These are phyloP conservation scores for Tretioscincus oriximinensis DNA, from an alignment of 2,113 vertebrate species.

Conservation along the genomic window DNA sequence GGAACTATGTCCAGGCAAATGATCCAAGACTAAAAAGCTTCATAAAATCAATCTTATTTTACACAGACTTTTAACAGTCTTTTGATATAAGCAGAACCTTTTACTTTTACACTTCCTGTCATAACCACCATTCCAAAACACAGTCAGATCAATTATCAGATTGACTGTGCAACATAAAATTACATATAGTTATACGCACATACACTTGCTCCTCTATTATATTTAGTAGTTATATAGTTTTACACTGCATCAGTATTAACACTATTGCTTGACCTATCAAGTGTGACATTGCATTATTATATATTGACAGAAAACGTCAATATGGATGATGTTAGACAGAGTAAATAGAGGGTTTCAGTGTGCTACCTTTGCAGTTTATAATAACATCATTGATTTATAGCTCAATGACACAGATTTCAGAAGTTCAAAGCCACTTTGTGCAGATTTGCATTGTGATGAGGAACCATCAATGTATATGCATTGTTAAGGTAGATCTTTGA, in stretches of 20 bases:
- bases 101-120: conserved; percentile 31
- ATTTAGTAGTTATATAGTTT: background rate
- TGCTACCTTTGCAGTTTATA: conserved; percentile 61
- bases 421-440: conserved; percentile 55
- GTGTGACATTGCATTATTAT: conserved; percentile 66
- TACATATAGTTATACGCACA: conserved; percentile 17
- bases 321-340: conserved; percentile 59
- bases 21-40: background rate
- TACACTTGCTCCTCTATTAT: background rate
- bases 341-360: conserved; percentile 56
- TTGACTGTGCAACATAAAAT: conserved; percentile 51
- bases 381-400: conserved; percentile 62
- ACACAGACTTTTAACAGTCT: conserved; percentile 37
- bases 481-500: conserved; percentile 36
- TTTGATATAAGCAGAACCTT: conserved; percentile 24
- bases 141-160: conserved; percentile 41
- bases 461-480: conserved; percentile 23
- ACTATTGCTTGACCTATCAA: conserved; percentile 57
- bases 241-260: conserved; percentile 21
- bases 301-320: conserved; percentile 67
- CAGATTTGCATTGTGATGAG: conserved; percentile 37
- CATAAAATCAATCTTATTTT: background rate
- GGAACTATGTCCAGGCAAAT: background rate
- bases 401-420: conserved; percentile 35
- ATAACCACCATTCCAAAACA: conserved; percentile 44